Conservation (phyloP, 37 sponge, comb jelly and placozoan genomes). For the Chondrosia reniformis region DNA sequence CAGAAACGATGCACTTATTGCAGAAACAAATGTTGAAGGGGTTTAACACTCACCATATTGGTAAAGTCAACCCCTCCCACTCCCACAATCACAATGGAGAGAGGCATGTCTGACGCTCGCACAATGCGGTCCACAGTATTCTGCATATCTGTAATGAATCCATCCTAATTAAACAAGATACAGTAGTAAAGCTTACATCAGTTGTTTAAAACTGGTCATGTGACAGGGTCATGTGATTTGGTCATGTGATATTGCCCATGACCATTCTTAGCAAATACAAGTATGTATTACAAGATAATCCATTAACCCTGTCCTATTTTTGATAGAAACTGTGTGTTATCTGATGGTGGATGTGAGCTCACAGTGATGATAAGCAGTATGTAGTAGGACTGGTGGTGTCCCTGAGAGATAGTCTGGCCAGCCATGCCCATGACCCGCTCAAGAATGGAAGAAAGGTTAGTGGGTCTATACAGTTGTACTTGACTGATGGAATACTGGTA, state of each 20-base stretch:
- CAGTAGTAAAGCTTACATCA: neutral
- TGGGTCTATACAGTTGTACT: conserved; percentile 74
- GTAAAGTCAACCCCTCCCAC: conserved; percentile 30
- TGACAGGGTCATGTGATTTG: too few relatives aligned
- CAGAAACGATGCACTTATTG: too few relatives aligned
- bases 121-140: conserved; percentile 37
- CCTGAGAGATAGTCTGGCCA: conserved; percentile 25
- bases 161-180: conserved; percentile 9
- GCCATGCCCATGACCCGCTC: conserved; percentile 55
- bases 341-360: neutral
- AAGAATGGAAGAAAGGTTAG: conserved; percentile 72
- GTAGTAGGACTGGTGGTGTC: conserved; percentile 64
- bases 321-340: too few relatives aligned
- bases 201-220: too few relatives aligned
- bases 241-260: too few relatives aligned
- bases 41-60: conserved; percentile 21
- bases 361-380: conserved; percentile 87
- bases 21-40: too few relatives aligned
- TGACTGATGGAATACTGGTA: conserved; percentile 62
- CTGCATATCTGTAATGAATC: conserved; percentile 42
- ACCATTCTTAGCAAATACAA: too few relatives aligned
- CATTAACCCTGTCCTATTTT: too few relatives aligned
- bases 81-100: conserved; percentile 42
- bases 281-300: too few relatives aligned
- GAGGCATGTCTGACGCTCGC: conserved; percentile 10